Base-by-base conservation (phyloP, 2,113 vertebrate species). In the Suricata suricatta region DNA sequence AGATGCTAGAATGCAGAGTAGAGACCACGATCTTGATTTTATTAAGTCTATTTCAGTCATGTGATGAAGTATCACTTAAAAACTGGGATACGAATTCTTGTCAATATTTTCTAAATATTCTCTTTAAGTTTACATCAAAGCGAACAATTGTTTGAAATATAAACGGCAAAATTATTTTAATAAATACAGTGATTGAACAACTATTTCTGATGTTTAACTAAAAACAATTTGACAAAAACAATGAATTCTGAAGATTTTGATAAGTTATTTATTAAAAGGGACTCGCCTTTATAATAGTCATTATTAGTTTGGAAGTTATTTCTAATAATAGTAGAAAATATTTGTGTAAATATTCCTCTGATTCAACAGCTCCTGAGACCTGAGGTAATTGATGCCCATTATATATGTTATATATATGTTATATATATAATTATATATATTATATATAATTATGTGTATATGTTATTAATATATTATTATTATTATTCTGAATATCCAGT, bases 401-500 rank as follows among this genome's bases (percentile, higher is more conserved):
- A 69, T 97, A 97, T 97, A 96, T 94, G 63, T 94, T 86, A 44
- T 44, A 44, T 44, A 44, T 44, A 44, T 44, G 94, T 92, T 85
- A 84, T 97, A 47, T 47, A 50, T 10, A 50, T 50, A n/a, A 50
- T 50, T 50, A 50, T 50, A 41, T 41, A 41, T 44, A 44, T 96
- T 71, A 72, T 97, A 97, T 97, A 96, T 94, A 66, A 66, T 94
- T 86, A 47, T 47, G 41, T 41, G 10, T 47, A 47, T 47, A 47
- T 47, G 94, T 92, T 85, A 84, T 97, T 41, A 41, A 50, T 50
- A 50, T 13, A 50, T 50, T 41, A 41, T 41, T 97, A 93, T 95
- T 97, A 82, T 79, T 92, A 97, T 98, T 97, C 86, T n/a, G 90
- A 98, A 95, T 54, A 89, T 94, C 93, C 90, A 98, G 69, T 74